Evolutionary conservation across 2,797 vertebrate genomes (phyloP).

Genomic region (Glyptemys insculpta): DNA sequence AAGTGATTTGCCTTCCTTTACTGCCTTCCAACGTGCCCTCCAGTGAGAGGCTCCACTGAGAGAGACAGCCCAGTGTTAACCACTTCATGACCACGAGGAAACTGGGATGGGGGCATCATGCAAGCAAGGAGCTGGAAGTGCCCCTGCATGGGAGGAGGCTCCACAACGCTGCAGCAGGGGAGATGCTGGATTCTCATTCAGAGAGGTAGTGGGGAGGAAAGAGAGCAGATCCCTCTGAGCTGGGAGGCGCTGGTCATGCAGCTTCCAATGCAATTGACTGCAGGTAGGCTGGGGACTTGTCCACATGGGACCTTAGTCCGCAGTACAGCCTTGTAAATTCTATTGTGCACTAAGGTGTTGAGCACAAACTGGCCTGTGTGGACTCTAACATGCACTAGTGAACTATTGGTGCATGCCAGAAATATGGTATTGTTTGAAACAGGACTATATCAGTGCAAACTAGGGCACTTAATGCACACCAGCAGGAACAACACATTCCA

Average conservation of each 20-base stretch:
- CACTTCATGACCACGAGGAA: background rate
- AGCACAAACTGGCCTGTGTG: background rate
- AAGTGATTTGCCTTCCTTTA: conserved; percentile 25
- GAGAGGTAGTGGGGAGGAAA: background rate
- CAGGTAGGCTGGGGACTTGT: background rate
- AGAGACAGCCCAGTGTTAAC: background rate
- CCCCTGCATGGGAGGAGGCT: background rate
- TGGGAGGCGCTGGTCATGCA: background rate
- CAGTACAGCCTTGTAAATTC: background rate
- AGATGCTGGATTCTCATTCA: background rate
- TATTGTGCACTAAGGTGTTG: background rate
- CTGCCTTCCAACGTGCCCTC: background rate
- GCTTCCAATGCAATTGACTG: background rate
- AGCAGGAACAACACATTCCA: background rate
- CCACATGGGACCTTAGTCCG: background rate
- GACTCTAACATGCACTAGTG: too few species aligned
- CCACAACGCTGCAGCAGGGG: background rate
- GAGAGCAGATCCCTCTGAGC: background rate
- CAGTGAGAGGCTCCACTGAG: background rate
- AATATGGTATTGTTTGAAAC: background rate
- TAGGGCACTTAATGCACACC: background rate
- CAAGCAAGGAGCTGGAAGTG: fast-evolving
- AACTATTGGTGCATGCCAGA: background rate
- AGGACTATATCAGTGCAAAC: background rate
- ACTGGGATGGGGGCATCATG: background rate